Evolutionary conservation across 2,797 vertebrate species (phyloP).

Genomic region (Rhabdophis nuchalis): DNA sequence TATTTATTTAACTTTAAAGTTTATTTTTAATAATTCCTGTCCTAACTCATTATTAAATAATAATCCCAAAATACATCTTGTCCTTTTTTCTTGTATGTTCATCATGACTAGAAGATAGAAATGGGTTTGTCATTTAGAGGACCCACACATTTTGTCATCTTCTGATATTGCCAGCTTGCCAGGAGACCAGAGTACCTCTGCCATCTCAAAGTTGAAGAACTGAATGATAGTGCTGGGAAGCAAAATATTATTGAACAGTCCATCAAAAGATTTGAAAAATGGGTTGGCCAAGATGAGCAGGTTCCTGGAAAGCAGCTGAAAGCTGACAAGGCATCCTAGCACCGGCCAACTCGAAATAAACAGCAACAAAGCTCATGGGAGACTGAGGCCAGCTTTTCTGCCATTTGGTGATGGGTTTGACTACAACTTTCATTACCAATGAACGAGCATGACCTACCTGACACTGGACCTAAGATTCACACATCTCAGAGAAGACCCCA

Average conservation of each 20-base stretch:
- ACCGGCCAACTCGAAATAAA: neutral
- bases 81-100: neutral
- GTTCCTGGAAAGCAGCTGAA: neutral
- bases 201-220: neutral
- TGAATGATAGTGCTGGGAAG: neutral
- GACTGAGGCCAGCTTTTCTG: neutral
- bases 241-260: neutral
- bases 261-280: neutral
- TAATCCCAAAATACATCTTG: neutral
- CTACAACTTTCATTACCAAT: neutral
- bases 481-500: neutral
- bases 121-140: neutral
- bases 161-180: neutral
- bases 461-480: neutral
- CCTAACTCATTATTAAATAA: neutral
- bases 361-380: neutral
- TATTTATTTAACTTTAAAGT: neutral
- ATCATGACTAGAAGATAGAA: neutral
- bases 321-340: neutral
- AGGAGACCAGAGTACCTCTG: neutral
- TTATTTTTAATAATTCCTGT: neutral
- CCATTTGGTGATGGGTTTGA: neutral
- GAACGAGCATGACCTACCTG: neutral
- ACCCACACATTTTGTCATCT: neutral
- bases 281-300: neutral